phyloP scores from a whole-genome alignment of 2,888 invertebrate species.

The Thymelicus acteon region DNA sequence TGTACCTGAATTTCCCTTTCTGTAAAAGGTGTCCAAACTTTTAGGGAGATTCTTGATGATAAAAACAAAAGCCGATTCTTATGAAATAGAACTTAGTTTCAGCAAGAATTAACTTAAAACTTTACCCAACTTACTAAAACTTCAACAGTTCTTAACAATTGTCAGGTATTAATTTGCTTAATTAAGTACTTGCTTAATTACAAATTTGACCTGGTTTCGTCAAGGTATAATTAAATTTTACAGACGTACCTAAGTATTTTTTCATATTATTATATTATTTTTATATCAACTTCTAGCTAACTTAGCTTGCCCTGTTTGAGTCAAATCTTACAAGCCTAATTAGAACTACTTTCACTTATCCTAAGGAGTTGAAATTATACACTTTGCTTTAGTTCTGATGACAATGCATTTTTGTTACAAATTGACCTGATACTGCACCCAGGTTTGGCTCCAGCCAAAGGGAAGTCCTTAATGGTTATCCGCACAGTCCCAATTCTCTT shows the following conservation, averaged over 20 bases:
- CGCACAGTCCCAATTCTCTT: too few species aligned
- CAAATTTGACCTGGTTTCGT: neutral
- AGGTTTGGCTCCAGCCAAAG: too few species aligned
- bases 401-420: too few species aligned
- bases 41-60: neutral
- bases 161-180: slow-evolving; percentile 3
- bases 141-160: neutral
- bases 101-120: neutral
- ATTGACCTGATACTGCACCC: too few species aligned
- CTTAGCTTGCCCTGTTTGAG: too few species aligned
- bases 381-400: too few species aligned
- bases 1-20: slow-evolving; percentile 42
- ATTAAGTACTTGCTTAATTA: slow-evolving; percentile 6
- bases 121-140: neutral
- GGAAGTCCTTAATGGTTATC: too few species aligned
- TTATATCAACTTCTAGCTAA: too few species aligned
- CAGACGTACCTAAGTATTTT: neutral
- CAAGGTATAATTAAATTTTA: neutral
- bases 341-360: too few species aligned
- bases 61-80: neutral
- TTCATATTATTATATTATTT: neutral
- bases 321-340: too few species aligned
- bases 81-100: slow-evolving; percentile 1
- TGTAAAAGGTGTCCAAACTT: slow-evolving; percentile 3
- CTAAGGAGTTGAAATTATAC: too few species aligned